These are phyloP conservation scores for Dolichoris vasculosae DNA, from an alignment of 1,140 invertebrate genomes.

Conservation along the genomic window DNA sequence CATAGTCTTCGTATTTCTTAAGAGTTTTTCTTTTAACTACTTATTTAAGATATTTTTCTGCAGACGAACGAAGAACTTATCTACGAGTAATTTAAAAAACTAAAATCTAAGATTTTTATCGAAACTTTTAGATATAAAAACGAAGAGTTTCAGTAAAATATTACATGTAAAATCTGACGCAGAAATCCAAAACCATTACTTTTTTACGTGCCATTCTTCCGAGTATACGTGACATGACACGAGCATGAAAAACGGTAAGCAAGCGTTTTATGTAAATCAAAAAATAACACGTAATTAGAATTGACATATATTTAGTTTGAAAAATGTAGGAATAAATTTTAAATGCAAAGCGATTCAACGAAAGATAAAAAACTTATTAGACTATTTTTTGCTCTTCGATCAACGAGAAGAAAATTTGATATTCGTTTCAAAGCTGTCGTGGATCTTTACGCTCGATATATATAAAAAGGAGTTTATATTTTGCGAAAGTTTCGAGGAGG, in stretches of 20 bases:
- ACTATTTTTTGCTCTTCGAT: background rate
- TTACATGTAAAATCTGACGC: background rate
- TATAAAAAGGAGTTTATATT: too few relatives aligned
- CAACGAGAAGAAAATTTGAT: background rate
- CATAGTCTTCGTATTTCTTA: background rate
- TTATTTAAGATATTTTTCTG: background rate
- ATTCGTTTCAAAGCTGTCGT: too few relatives aligned
- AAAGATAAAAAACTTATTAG: background rate
- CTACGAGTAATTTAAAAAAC: background rate
- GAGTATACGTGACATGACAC: background rate
- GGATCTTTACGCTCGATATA: too few relatives aligned
- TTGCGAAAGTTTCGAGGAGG: too few relatives aligned
- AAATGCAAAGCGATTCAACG: background rate
- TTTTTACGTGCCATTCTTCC: background rate
- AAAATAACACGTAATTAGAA: background rate
- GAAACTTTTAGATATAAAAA: background rate
- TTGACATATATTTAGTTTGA: background rate
- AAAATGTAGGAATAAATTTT: background rate
- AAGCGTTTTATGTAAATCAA: constrained; percentile 15
- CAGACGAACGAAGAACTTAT: background rate
- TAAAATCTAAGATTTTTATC: background rate
- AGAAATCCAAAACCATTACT: background rate
- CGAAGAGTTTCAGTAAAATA: background rate
- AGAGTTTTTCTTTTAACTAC: background rate
- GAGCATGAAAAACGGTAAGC: background rate